Conservation (phyloP, 2,113 vertebrate genomes). For the Laticauda colubrina region DNA sequence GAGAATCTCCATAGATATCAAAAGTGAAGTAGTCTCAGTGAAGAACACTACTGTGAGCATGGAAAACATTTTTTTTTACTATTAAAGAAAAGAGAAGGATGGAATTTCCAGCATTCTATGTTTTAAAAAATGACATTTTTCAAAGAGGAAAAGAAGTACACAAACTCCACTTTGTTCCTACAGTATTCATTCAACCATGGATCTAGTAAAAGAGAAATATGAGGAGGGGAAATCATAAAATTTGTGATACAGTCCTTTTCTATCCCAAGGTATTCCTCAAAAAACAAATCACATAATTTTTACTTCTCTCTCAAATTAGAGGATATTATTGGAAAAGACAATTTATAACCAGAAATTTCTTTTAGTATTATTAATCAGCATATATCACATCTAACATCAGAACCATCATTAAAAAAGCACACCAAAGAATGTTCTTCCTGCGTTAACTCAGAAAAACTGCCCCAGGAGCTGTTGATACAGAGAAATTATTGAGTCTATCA, state of each 20-base stretch:
- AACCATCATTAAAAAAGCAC: too few relatives aligned
- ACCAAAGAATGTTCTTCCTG: too few relatives aligned
- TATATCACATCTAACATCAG: background rate
- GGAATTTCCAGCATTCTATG: background rate
- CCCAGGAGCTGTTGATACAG: too few relatives aligned
- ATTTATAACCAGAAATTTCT: background rate
- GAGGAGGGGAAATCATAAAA: background rate
- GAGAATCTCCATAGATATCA: background rate
- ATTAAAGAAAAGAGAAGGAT: background rate
- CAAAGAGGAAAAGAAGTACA: background rate
- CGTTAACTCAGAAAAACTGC: too few relatives aligned
- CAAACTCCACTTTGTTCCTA: background rate
- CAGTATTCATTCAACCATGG: background rate
- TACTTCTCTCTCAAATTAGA: background rate
- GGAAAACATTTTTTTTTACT: background rate
- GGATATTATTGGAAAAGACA: background rate
- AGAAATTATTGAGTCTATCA: too few relatives aligned
- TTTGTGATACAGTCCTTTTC: background rate
- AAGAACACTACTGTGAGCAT: background rate
- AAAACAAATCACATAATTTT: background rate
- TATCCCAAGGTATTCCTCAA: background rate
- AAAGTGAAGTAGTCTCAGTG: background rate
- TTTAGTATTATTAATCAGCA: constrained; percentile 5
- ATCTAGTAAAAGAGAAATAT: background rate
- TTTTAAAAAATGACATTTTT: background rate